Evolutionary conservation across 2,113 vertebrate genomes (phyloP), one percentile per base, ranked within the genome.

Genomic region (Pygoscelis antarcticus): DNA sequence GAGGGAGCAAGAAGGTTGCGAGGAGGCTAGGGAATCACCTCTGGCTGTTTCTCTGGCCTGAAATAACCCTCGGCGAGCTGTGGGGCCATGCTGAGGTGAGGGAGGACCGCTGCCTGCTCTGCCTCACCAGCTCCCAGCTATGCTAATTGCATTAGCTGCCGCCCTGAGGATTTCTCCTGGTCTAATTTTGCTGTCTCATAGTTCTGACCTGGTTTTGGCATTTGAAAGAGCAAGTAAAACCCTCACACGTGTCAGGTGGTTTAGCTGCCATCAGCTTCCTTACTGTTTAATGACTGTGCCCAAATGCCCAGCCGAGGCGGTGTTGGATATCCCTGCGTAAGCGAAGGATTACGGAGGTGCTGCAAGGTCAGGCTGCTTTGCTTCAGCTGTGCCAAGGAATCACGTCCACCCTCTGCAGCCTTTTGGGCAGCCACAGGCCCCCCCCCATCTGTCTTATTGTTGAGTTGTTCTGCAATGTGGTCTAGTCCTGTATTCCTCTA

Each of bases 161-260:
- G 1, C 38, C 58, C 32, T 42, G 34, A 88, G 78, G 61, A 61
- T 36, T 90, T 85, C 55, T 80, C 40, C 34, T 57, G 6, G 0
- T 70, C 49, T 83, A 10, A 51, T 85, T 88, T 71, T 90, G 76
- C 88, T 89, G 79, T 58, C 68, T 95, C 79, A 82, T 4, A 25
- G 42, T 62, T 94, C 72, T 94, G 92, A 94, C 92, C 76, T 88
- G 71, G 30, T 90, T 96, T 61, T 95, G 80, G 90, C 90, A 93
- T 97, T 96, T 96, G 82, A 90, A 94, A 86, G 78, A 81, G 60
- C 71, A 81, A 93, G 83, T 55, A 62, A 87, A 89, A 10, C 60
- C 71, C 49, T 86, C 16, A 25, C 32, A 26, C 9, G 23, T 57
- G 65, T 72, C 91, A 61, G 70, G 47, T 40, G 84, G n/a, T 72